Percentiles rank a stretch among this genome's conserved stretches.
phyloP scores from a whole-genome alignment of 1,140 invertebrate species.

The Oscheius sp. region DNA sequence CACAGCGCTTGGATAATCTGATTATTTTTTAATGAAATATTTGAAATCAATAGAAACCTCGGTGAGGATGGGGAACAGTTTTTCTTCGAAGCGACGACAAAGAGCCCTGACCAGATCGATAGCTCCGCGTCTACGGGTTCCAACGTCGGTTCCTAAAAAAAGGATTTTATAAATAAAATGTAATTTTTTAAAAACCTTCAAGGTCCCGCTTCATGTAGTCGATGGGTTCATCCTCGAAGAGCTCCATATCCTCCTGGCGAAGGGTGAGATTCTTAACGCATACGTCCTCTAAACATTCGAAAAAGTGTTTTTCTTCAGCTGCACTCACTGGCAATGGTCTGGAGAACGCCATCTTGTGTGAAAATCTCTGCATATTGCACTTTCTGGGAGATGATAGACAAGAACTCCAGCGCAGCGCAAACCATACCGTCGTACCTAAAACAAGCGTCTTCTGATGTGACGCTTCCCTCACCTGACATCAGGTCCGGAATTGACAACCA shows the following conservation, averaged over 20 bases:
- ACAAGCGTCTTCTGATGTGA: background rate
- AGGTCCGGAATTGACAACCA: constrained; percentile 69
- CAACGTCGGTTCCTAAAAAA: constrained; percentile 79
- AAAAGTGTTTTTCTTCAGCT: constrained; percentile 1
- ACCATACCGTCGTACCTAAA: constrained; percentile 65
- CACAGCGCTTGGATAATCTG: background rate
- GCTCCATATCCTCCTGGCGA: constrained; percentile 74
- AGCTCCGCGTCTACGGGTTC: constrained; percentile 85
- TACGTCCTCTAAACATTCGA: constrained; percentile 25
- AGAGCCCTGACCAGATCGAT: constrained; percentile 90
- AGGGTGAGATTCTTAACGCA: constrained; percentile 22
- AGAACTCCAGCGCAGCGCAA: constrained; percentile 79
- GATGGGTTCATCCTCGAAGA: constrained; percentile 95
- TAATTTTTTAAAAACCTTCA: too few relatives aligned
- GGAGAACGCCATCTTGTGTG: constrained; percentile 78
- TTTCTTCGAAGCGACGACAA: constrained; percentile 9
- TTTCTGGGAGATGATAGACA: constrained; percentile 86
- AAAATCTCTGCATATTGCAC: constrained; percentile 82
- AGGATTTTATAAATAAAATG: constrained; percentile 62
- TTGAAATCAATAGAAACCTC: background rate
- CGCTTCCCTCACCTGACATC: constrained; percentile 11
- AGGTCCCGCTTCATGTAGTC: constrained; percentile 94
- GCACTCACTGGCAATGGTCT: constrained; percentile 69
- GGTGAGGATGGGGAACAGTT: background rate
- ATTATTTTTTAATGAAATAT: background rate